These are phyloP conservation scores for Synodontis membranacea DNA, from an alignment of 2,113 vertebrate species.

Conservation along the genomic window DNA sequence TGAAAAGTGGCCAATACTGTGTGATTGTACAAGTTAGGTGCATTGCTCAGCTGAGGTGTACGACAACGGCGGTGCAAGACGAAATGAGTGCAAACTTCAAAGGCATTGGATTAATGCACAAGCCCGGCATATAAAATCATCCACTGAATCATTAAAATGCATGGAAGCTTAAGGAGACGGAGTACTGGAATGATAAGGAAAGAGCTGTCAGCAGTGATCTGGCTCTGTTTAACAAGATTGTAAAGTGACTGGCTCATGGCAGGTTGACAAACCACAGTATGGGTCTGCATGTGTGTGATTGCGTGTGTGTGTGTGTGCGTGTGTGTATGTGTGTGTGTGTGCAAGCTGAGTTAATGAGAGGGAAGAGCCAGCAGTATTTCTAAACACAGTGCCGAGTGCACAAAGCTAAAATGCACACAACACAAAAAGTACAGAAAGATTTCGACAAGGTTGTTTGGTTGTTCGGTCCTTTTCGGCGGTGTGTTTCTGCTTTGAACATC, in stretches of 20 bases:
- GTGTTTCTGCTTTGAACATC: neutral
- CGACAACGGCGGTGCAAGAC: neutral
- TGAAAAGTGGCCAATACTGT: neutral
- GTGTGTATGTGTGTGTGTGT: constrained; percentile 53
- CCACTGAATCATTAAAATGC: constrained; percentile 20
- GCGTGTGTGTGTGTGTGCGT: constrained; percentile 11
- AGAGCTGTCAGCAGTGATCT: constrained; percentile 36
- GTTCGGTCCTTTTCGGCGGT: neutral
- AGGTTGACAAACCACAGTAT: constrained; percentile 62
- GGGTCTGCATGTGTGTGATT: constrained; percentile 31
- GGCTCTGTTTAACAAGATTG: constrained; percentile 17
- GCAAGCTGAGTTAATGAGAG: constrained; percentile 66
- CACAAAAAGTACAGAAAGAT: neutral
- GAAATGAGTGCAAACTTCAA: constrained; percentile 30
- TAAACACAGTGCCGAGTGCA: constrained; percentile 57
- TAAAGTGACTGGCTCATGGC: constrained; percentile 59
- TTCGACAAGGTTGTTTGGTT: neutral
- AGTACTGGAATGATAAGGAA: constrained; percentile 8
- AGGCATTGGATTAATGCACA: constrained; percentile 26
- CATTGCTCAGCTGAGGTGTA: constrained; percentile 5
- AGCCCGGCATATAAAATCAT: constrained; percentile 15
- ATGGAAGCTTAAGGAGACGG: neutral
- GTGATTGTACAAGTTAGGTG: neutral
- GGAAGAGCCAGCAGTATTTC: constrained; percentile 42
- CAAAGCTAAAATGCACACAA: constrained; percentile 31